Base-by-base conservation (phyloP, 2,888 invertebrate genomes). In the Stegophylla sp. region DNA sequence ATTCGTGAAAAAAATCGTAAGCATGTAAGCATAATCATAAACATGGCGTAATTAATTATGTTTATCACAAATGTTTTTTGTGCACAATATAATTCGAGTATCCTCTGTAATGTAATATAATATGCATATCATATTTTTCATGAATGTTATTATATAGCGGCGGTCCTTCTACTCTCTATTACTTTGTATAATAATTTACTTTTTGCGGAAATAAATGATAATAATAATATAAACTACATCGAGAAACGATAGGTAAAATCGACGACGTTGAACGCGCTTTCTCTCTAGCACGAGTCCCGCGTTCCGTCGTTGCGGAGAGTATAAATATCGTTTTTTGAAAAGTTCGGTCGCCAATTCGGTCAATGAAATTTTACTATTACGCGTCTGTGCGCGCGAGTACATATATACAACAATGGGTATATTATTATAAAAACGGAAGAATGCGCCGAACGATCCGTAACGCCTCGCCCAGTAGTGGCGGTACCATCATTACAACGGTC, bases 371-470 rank as follows among this genome's bases (percentile, higher is more conserved):
- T n/a, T n/a, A n/a, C n/a, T 17, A 41, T 23, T 53, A 48, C 51
- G n/a, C 41, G 13, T 3, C 15, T 10, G 28, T 34, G 17, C 15
- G 15, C 7, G 61, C n/a, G n/a, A 9, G 73, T 43, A 23, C 23
- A n/a, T n/a, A 26, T 1, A 13, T n/a, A 73, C 51, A 51, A 53
- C 64, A 64, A 64, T 43, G 26, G 23, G 34, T 34, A 20, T 74
- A 48, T 48, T 28, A 28, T 20, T 34, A 53, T 51, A 74, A 74
- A 34, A 75, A 64, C 12, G 41, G 41, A 75, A 75, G 63, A 53
- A 75, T 64, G 64, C 9, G 43, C 51, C 23, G 53, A 75, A 76
- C 64, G 75, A 76, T 26, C 75, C 75, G 64, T 76, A 64, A 76
- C 75, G 75, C 41, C 75, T 66, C 75, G 7, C 64, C 75, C 53